These are phyloP conservation scores for Drosophila formosana DNA, from an alignment of 2,888 invertebrate genomes.

Conservation along the genomic window DNA sequence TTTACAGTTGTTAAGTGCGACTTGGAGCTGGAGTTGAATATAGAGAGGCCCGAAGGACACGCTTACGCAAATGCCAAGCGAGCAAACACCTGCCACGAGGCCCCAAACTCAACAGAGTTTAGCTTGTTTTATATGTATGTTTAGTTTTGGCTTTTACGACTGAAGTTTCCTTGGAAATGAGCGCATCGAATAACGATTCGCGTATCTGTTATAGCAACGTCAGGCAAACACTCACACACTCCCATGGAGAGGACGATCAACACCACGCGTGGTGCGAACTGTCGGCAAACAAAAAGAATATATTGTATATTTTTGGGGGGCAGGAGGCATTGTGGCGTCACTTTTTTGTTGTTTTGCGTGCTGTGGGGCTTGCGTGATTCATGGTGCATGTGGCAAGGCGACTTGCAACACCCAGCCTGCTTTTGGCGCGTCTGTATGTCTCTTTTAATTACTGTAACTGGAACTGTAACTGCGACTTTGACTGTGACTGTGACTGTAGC, in stretches of 20 bases:
- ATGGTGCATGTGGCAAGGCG: constrained; percentile 47
- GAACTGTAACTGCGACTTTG: constrained; percentile 14
- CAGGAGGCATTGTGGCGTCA: constrained; percentile 48
- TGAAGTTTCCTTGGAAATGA: constrained; percentile 75
- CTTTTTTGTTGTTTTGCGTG: constrained; percentile 53
- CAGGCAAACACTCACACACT: constrained; percentile 6
- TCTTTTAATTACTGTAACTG: constrained; percentile 68
- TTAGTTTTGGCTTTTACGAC: constrained; percentile 65
- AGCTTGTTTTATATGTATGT: constrained; percentile 46
- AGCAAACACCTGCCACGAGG: constrained; percentile 53
- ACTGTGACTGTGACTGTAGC: constrained; percentile 16
- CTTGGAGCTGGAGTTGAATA: background rate
- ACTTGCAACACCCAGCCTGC: constrained; percentile 38
- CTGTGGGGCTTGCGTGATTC: constrained; percentile 67
- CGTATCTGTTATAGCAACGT: constrained; percentile 61
- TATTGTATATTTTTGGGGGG: background rate
- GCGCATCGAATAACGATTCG: constrained; percentile 60
- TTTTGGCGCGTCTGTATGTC: constrained; percentile 66
- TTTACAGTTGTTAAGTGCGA: constrained; percentile 31
- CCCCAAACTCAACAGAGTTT: constrained; percentile 8
- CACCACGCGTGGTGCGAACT: constrained; percentile 67
- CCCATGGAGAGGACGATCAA: constrained; percentile 46
- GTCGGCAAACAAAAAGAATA: constrained; percentile 38
- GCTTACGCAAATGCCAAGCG: constrained; percentile 53
- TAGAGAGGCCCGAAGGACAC: constrained; percentile 28